These are phyloP conservation scores for Datnioides undecimradiatus DNA, from an alignment of 2,113 vertebrate species.

Conservation along the genomic window DNA sequence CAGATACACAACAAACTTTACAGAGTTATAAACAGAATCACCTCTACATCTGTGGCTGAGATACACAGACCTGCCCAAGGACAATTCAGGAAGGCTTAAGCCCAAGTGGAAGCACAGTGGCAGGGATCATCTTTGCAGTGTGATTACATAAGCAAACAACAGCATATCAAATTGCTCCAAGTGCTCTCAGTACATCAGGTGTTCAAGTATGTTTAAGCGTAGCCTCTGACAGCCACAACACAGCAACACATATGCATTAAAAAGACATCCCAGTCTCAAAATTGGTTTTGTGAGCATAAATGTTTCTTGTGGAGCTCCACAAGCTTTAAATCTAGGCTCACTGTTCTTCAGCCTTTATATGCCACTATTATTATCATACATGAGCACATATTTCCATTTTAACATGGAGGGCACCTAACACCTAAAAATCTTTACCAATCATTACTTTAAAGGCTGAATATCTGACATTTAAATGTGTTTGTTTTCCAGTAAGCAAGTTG, in stretches of 20 bases:
- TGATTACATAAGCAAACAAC: not conserved
- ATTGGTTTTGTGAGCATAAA: too few relatives aligned
- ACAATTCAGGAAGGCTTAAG: not conserved
- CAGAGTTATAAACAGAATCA: slow-evolving; percentile 30
- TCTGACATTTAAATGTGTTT: too few relatives aligned
- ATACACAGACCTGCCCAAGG: slow-evolving; percentile 3
- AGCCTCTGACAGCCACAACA: not conserved
- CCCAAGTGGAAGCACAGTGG: not conserved
- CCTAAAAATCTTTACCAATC: too few relatives aligned
- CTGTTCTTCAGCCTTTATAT: not conserved
- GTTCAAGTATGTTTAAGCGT: not conserved
- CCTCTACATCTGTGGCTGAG: not conserved
- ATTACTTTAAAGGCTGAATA: too few relatives aligned
- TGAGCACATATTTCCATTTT: too few relatives aligned
- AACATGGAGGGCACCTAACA: too few relatives aligned
- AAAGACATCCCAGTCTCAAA: too few relatives aligned
- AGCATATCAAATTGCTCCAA: too few relatives aligned
- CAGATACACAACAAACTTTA: slow-evolving; percentile 45
- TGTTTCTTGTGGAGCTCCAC: not conserved
- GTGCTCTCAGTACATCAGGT: not conserved
- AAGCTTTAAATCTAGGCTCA: not conserved
- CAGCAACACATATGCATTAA: not conserved
- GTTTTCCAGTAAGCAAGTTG: too few relatives aligned
- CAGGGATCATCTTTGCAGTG: not conserved
- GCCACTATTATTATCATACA: not conserved